Base-by-base conservation (phyloP, 2,797 vertebrate species). In the Pseudochirops corinnae region DNA sequence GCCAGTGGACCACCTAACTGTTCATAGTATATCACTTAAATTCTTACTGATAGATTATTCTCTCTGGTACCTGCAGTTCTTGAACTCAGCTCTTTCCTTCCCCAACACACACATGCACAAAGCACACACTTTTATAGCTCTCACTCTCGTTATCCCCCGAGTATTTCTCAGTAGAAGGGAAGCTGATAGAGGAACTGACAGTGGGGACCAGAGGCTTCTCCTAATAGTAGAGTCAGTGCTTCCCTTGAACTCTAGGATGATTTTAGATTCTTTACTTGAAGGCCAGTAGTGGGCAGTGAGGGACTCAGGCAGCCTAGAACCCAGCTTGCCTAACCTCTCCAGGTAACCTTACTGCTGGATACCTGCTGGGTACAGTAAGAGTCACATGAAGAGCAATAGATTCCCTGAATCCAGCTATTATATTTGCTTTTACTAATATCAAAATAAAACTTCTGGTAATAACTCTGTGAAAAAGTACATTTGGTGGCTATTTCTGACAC, bases 381-480 rank as follows among this genome's bases (percentile, higher is more conserved):
- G 74, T 33, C 67, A n/a, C 3, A 96, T 46, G 55, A 90, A 94
- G 2, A 29, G 31, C 26, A 90, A 62, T 53, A 94, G 53, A 67
- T n/a, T 33, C 5, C 62, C 14, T 67, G 14, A 67, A n/a, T 16
- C 62, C 33, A 67, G 33, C 29, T 46, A 74, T 0, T 16, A 24
- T 94, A 90, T 67, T 46, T 2, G 55, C 4, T 53, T 58, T 26
- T 90, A 58, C 7, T 4, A 10, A 74, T 58, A n/a, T 91, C 94
- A 94, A 56, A 46, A 33, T 91, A n/a, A 93, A 94, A 55, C 21
- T 39, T 58, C 50, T 52, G 52, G 46, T 62, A 56, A 94, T 92
- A 92, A 90, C 91, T 21, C 67, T 56, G 24, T 74, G n/a, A 93
- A 92, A 67, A 67, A 67, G 4, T n/a, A n/a, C 33, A 67, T n/a